phyloP scores from a whole-genome alignment of 1,140 invertebrate species.

The Euura saliciscinereae region DNA sequence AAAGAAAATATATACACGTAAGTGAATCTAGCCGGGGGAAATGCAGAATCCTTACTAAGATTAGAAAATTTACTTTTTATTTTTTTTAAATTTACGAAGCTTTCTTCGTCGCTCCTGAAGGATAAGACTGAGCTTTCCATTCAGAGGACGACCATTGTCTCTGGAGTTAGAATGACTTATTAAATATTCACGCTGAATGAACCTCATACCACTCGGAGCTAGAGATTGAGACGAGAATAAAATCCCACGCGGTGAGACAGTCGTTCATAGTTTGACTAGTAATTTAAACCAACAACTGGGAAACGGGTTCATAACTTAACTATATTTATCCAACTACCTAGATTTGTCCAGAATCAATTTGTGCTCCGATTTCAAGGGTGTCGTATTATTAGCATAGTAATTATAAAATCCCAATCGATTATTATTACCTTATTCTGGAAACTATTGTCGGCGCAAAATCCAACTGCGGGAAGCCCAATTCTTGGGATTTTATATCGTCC shows the following conservation, averaged over 20 bases:
- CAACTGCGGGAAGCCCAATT: slow-evolving; percentile 51
- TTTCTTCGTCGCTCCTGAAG: slow-evolving; percentile 38
- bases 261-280: no score
- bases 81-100: slow-evolving; percentile 10
- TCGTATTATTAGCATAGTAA: no score
- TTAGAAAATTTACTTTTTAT: slow-evolving; percentile 8
- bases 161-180: slow-evolving; percentile 46
- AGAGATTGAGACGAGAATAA: slow-evolving; percentile 1
- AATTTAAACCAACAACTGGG: no score
- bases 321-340: no score
- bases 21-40: no score
- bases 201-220: not conserved
- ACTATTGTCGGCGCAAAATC: slow-evolving; percentile 58
- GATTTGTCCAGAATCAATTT: no score
- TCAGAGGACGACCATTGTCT: slow-evolving; percentile 37
- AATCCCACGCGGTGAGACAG: not conserved
- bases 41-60: not conserved
- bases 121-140: not conserved
- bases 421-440: slow-evolving; percentile 57
- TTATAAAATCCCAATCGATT: not conserved
- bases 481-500: slow-evolving; percentile 52
- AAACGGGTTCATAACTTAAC: no score
- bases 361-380: no score
- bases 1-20: not conserved
- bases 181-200: slow-evolving; percentile 42